Percentiles rank a stretch among this genome's conserved stretches.
Conservation (phyloP, 2,113 vertebrate genomes). For the Grantiella picta region DNA sequence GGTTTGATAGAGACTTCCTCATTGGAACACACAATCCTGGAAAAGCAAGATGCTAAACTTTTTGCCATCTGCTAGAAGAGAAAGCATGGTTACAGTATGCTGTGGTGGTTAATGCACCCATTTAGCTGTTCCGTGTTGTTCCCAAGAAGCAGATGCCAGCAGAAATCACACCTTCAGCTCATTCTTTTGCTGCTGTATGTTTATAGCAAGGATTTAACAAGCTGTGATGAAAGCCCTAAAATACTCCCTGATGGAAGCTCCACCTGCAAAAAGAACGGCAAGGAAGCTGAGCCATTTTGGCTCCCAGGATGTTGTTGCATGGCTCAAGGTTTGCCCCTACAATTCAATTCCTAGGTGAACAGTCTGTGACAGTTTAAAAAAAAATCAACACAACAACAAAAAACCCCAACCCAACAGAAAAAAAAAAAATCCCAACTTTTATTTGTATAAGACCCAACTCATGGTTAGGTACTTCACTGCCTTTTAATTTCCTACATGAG, state of each 20-base stretch:
- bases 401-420: background rate
- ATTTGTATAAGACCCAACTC: background rate
- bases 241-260: background rate
- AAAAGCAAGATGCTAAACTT: background rate
- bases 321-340: background rate
- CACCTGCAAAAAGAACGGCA: background rate
- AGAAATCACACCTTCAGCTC: background rate
- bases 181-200: background rate
- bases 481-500: background rate
- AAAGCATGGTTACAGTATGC: rapidly evolving
- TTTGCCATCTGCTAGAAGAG: background rate
- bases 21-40: rapidly evolving
- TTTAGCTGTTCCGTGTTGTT: background rate
- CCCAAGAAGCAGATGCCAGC: background rate
- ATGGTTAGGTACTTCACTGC: background rate
- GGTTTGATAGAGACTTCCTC: background rate
- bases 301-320: rapidly evolving
- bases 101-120: rapidly evolving
- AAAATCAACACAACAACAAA: background rate
- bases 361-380: background rate
- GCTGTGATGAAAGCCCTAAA: background rate
- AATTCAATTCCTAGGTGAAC: background rate
- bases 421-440: background rate
- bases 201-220: background rate
- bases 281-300: background rate